A percentile compares a stretch with the other conserved stretches of the same genome.
Evolutionary conservation across 2,113 vertebrate species (phyloP).

Genomic region (Ammodytes dubius): DNA sequence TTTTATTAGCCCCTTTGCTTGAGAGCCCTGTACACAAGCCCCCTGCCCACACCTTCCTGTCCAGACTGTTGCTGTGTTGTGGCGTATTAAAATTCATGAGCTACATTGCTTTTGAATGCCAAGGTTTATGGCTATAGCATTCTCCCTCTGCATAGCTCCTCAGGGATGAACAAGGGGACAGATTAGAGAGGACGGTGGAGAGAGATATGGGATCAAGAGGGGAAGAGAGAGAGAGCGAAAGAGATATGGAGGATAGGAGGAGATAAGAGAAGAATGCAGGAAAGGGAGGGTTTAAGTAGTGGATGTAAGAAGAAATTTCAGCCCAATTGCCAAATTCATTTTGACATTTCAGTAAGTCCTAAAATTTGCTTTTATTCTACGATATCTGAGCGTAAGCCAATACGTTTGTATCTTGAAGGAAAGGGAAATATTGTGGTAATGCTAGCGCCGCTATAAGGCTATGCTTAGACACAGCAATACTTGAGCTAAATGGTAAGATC

Average conservation of each 20-base stretch:
- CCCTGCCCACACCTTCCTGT: conserved; percentile 50
- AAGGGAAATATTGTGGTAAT: neutral
- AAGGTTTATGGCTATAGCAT: conserved; percentile 72
- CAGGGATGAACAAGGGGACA: conserved; percentile 58
- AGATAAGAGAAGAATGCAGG: conserved; percentile 49
- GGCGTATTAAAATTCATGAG: conserved; percentile 82
- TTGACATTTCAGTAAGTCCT: conserved; percentile 15
- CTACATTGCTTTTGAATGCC: conserved; percentile 72
- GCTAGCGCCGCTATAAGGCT: neutral
- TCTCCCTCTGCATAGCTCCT: conserved; percentile 64
- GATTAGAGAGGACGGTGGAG: conserved; percentile 64
- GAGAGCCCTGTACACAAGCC: neutral
- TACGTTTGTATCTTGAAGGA: neutral
- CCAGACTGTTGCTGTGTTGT: conserved; percentile 45
- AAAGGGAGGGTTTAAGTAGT: conserved; percentile 12
- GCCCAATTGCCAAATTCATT: conserved; percentile 8
- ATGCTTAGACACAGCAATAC: neutral
- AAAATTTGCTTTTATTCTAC: neutral
- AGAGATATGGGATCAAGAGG: conserved; percentile 68
- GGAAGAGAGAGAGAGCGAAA: conserved; percentile 39
- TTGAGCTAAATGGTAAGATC: neutral
- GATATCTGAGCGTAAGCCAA: neutral
- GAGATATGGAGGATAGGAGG: conserved; percentile 42
- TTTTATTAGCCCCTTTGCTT: conserved; percentile 52
- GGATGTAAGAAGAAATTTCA: conserved; percentile 25